Percentiles rank a stretch among this genome's conserved stretches.
phyloP scores from a whole-genome alignment of 2,888 invertebrate genomes.

The Chalcosyrphus nemorum region DNA sequence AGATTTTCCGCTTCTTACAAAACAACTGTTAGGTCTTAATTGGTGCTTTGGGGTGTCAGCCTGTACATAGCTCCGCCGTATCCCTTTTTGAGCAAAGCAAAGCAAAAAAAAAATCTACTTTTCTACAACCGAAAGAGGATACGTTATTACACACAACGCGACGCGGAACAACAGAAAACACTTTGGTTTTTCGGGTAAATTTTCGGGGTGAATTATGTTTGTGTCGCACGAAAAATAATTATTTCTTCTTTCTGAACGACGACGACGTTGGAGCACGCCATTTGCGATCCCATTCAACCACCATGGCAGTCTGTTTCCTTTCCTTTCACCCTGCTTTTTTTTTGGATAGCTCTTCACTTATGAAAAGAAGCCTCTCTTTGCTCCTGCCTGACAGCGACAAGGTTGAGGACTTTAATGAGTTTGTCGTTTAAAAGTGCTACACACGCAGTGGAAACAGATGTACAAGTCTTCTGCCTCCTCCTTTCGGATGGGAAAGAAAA shows the following conservation, averaged over 20 bases:
- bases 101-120: not conserved
- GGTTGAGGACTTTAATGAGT: slow-evolving; percentile 72
- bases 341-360: too few species aligned
- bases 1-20: slow-evolving; percentile 33
- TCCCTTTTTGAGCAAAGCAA: not conserved
- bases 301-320: too few species aligned
- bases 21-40: slow-evolving; percentile 34
- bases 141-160: not conserved
- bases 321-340: slow-evolving; percentile 10
- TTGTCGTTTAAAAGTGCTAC: slow-evolving; percentile 61
- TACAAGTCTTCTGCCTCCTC: slow-evolving; percentile 29
- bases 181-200: slow-evolving; percentile 51
- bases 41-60: slow-evolving; percentile 51
- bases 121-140: not conserved
- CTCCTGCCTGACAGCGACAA: slow-evolving; percentile 59
- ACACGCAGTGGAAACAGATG: slow-evolving; percentile 65
- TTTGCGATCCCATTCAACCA: slow-evolving; percentile 26
- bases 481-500: not conserved
- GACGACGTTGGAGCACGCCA: slow-evolving; percentile 58
- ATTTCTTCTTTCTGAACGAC: slow-evolving; percentile 74
- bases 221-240: slow-evolving; percentile 80
- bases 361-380: slow-evolving; percentile 40
- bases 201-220: slow-evolving; percentile 78
- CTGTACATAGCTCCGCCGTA: not conserved
- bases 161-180: slow-evolving; percentile 51